Evolutionary conservation across 2,888 invertebrate genomes (phyloP).

Genomic region (Pammene aurita): DNA sequence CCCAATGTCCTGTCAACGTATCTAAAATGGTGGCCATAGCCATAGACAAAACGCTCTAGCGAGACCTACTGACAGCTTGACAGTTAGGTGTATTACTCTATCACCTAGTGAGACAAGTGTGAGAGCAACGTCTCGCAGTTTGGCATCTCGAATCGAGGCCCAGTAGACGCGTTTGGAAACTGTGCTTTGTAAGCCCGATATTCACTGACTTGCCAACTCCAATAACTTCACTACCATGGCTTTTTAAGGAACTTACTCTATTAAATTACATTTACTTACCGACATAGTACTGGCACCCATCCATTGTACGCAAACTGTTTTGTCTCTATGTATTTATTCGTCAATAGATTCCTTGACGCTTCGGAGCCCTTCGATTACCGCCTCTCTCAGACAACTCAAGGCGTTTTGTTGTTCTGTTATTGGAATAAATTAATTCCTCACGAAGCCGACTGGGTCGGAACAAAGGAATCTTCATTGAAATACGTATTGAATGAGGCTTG

Average conservation of each 20-base stretch:
- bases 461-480: conserved; percentile 36
- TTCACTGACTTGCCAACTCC: neutral
- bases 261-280: neutral
- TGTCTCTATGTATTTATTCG: neutral
- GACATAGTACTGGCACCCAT: neutral
- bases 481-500: conserved; percentile 34
- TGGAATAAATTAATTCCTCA: conserved; percentile 37
- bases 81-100: too few species aligned
- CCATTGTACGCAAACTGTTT: neutral
- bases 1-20: too few species aligned
- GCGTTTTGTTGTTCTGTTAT: conserved; percentile 32
- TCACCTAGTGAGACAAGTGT: too few species aligned
- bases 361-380: conserved; percentile 25
- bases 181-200: too few species aligned
- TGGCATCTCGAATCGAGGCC: too few species aligned
- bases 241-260: neutral
- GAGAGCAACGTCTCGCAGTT: too few species aligned
- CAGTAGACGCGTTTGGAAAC: too few species aligned
- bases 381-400: conserved; percentile 12
- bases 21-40: too few species aligned
- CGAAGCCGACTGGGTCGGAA: conserved; percentile 28
- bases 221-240: neutral
- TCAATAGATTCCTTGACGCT: conserved; percentile 16
- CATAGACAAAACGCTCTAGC: too few species aligned
- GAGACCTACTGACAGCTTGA: too few species aligned